Evolutionary conservation across 1,140 invertebrate species (phyloP), one percentile per base, ranked within the genome.

Genomic region (Drosophila paulistorum): DNA sequence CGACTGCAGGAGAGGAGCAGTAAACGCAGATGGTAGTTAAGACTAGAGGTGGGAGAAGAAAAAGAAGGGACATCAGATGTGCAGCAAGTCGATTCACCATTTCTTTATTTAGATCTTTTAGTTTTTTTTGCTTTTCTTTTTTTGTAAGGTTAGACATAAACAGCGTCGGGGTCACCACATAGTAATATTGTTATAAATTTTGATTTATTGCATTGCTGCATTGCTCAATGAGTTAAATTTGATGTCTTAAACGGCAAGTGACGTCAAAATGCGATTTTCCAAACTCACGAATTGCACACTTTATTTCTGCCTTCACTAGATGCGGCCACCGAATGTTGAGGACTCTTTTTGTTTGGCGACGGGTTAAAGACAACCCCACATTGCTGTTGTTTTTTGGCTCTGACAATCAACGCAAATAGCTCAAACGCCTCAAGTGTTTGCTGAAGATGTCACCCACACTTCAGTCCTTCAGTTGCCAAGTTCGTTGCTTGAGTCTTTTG

Each of bases 391-490:
- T 65, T 51, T 75, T 65, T 77, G 74, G 59, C 74, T 30, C 76
- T 89, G 84, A 87, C 84, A 89, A 89, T 89, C 84, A 89, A 89
- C 81, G 84, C 84, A 89, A 89, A 89, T 89, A 89, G 84, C 84
- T 89, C 84, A 89, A 89, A 89, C 80, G 84, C 84, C 80, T 89
- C 84, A 81, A 89, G 84, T 89, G 84, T 89, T 89, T 89, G 84
- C 84, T 84, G 77, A 83, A 89, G 84, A 89, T 89, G 84, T 89
- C 84, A 89, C 84, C 84, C 84, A 89, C 84, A 89, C 84, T 84
- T 89, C 81, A 20, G 20, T 33, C 42, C 71, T 54, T 45, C 64
- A 57, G 60, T 23, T 41, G 48, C 68, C 77, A 89, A 89, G 84
- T 89, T 89, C 77, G 84, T 89, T 81, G 85, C 84, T 54, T 69